These are phyloP conservation scores for Lineus longissimus DNA, from an alignment of 1,140 invertebrate species.

Conservation along the genomic window DNA sequence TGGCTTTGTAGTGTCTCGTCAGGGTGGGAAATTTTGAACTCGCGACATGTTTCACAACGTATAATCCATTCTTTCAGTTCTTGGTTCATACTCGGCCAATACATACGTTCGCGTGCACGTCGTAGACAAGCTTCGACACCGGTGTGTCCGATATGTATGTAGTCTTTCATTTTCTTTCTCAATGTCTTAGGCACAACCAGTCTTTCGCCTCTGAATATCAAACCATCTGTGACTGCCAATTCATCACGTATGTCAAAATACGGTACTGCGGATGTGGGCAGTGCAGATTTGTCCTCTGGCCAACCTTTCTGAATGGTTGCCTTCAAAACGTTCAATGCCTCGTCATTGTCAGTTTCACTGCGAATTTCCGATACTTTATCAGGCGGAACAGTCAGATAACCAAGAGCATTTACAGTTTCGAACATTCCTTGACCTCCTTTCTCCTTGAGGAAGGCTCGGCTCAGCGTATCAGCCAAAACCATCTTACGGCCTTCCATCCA, in stretches of 20 bases:
- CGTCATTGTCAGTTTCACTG: no score
- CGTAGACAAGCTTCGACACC: conserved; percentile 15
- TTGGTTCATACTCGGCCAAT: conserved; percentile 11
- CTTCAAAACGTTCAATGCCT: no score
- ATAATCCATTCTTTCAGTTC: neutral
- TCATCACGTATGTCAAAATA: conserved; percentile 17
- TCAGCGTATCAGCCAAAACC: conserved; percentile 5
- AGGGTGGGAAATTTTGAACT: neutral
- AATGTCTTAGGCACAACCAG: conserved; percentile 16
- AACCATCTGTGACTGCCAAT: conserved; percentile 13
- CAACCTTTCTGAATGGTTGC: no score
- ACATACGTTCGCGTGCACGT: conserved; percentile 7
- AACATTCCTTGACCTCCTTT: no score
- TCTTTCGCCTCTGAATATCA: conserved; percentile 17
- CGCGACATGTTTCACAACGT: no score
- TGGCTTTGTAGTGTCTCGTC: neutral
- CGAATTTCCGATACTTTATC: no score
- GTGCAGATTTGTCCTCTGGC: conserved; percentile 9
- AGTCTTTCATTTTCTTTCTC: conserved; percentile 3
- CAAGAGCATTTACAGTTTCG: no score
- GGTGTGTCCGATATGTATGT: conserved; percentile 13
- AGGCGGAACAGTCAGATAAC: no score
- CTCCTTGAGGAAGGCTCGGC: conserved; percentile 9
- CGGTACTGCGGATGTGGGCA: neutral
- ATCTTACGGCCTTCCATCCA: neutral